Evolutionary conservation across 2,797 vertebrate species (phyloP), one percentile per base, ranked within the genome.

Genomic region (Aphelocoma californica): DNA sequence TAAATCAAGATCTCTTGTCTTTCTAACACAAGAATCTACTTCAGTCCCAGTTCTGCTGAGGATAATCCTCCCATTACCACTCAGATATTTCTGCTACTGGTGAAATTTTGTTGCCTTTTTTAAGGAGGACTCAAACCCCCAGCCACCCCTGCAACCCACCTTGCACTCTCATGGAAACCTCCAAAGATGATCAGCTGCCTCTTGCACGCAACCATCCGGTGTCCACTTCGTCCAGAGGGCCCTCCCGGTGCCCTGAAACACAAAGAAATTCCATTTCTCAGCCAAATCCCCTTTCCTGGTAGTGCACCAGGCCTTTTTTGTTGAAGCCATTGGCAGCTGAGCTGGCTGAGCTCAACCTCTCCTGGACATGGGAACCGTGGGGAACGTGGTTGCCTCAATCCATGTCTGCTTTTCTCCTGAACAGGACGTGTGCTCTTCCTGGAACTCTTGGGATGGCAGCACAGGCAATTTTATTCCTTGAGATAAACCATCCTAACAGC

Each of bases 101-200:
- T 24, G 44, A 40, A 64, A 69, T 45, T 40, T 8, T 57, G 18
- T 8, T 74, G 50, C 14, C 14, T 50, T 10, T 65, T 50, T n/a
- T 9, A 50, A n/a, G 67, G 7, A 57, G 32, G 12, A 80, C 6
- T 58, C 60, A 56, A 34, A 61, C 5, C 16, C 72, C 54, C 34
- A 85, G 38, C 14, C 32, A 28, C 2, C 20, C 6, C 48, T 40
- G 6, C 10, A 29, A 23, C 38, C 28, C 89, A 99, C 99, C 99
- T 99, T 13, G 98, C 75, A 18, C 98, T 99, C 96, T 99, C 99
- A 34, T 99, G 99, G 96, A 99, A 99, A n/a, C 99, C 99, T 85
- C 99, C 99, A 20, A 99, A 99, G 90, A 99, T 72, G 17, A 99
- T 94, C 81, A 99, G 97, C 61, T 99, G 99, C 86, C 97, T 98